These are phyloP conservation scores for Aurelia aurita DNA, from an alignment of 30 jellyfish, hydroid and myxozoan species.

Conservation along the genomic window DNA sequence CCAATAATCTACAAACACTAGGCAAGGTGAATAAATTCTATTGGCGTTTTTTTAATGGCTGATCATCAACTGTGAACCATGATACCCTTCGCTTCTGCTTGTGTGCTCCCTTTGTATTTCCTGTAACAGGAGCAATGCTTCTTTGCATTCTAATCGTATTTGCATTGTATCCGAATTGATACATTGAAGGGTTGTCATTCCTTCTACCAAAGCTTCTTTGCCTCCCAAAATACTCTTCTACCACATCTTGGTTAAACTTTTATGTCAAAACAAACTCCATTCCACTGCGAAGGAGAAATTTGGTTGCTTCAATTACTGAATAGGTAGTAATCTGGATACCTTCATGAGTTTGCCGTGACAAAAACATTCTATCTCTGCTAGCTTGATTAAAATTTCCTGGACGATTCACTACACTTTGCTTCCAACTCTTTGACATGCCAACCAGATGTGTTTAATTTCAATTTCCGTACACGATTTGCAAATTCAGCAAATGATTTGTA, in stretches of 20 bases:
- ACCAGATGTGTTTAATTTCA: slow-evolving; percentile 15
- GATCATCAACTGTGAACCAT: slow-evolving; percentile 14
- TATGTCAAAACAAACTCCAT: slow-evolving; percentile 37
- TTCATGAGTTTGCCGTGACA: slow-evolving; percentile 39
- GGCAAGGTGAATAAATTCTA: too few relatives aligned
- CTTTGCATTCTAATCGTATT: slow-evolving; percentile 19
- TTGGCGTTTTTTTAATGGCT: slow-evolving; percentile 10
- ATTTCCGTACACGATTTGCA: neutral
- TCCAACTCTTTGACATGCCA: slow-evolving; percentile 21
- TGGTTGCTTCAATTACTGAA: slow-evolving; percentile 44
- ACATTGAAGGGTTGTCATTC: slow-evolving; percentile 38
- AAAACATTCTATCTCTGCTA: slow-evolving; percentile 35
- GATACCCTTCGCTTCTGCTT: slow-evolving; percentile 28
- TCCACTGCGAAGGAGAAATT: slow-evolving; percentile 15
- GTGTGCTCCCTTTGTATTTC: slow-evolving; percentile 47
- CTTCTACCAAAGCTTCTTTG: slow-evolving; percentile 54
- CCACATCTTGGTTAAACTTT: slow-evolving; percentile 42
- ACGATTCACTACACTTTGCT: slow-evolving; percentile 9
- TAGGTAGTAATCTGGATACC: slow-evolving; percentile 28
- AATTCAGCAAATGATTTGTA: slow-evolving; percentile 1
- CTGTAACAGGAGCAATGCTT: slow-evolving; percentile 5
- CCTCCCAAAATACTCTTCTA: slow-evolving; percentile 47
- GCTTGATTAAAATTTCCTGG: slow-evolving; percentile 58
- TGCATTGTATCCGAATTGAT: slow-evolving; percentile 26
- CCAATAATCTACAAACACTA: too few relatives aligned